These are phyloP conservation scores for Muscina levida DNA, from an alignment of 2,888 invertebrate genomes.

Conservation along the genomic window DNA sequence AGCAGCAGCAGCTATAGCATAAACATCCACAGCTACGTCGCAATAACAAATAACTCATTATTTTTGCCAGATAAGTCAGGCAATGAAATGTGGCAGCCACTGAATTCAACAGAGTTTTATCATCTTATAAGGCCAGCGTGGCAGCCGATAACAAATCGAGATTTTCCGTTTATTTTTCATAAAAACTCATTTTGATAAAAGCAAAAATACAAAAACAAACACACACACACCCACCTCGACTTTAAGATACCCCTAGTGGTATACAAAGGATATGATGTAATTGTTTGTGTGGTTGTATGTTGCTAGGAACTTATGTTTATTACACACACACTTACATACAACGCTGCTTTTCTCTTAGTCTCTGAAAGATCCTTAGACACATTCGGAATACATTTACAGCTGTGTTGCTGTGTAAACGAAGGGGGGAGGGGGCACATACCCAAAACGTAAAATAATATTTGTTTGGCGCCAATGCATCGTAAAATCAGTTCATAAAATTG, in stretches of 20 bases:
- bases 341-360: too few relatives aligned
- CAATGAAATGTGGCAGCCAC: not conserved
- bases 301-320: not conserved
- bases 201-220: not conserved
- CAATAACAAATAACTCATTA: constrained; percentile 46
- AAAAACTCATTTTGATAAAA: constrained; percentile 48
- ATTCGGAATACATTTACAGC: constrained; percentile 5
- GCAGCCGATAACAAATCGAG: constrained; percentile 37
- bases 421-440: not conserved
- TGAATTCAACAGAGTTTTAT: not conserved
- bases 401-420: too few relatives aligned
- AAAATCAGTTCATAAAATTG: constrained; percentile 64
- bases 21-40: not conserved
- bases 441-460: constrained; percentile 40
- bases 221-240: too few relatives aligned
- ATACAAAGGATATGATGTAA: not conserved
- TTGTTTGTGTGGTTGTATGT: not conserved
- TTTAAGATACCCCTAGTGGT: too few relatives aligned
- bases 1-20: not conserved
- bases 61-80: not conserved
- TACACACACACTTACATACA: constrained; percentile 6
- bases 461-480: constrained; percentile 65
- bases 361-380: too few relatives aligned
- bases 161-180: constrained; percentile 36
- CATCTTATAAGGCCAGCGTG: not conserved